phyloP scores from a whole-genome alignment of 2,888 invertebrate genomes.

The Penaeus monodon region DNA sequence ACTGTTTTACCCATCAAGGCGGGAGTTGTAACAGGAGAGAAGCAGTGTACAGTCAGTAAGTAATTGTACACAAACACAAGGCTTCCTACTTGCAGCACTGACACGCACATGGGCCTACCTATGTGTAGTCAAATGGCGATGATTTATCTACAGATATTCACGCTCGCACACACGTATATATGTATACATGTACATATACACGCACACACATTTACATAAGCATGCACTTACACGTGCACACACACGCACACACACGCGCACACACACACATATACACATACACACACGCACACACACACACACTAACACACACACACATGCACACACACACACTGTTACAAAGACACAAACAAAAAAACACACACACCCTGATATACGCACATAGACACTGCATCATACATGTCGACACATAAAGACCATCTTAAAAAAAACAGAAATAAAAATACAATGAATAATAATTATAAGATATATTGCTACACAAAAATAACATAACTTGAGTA shows the following conservation, averaged over 20 bases:
- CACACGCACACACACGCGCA: slow-evolving; percentile 4
- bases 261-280: not conserved
- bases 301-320: not conserved
- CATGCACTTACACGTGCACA: not conserved
- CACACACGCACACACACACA: slow-evolving; percentile 13
- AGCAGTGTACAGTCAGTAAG: slow-evolving; percentile 70
- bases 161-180: slow-evolving; percentile 1
- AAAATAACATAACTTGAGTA: too few relatives aligned
- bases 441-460: too few relatives aligned
- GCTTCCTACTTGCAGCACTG: not conserved
- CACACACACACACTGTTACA: not conserved
- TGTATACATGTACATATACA: not conserved
- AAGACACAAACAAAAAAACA: not conserved
- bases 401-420: too few relatives aligned
- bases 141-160: not conserved
- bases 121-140: not conserved
- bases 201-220: slow-evolving; percentile 1
- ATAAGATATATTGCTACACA: too few relatives aligned
- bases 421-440: too few relatives aligned
- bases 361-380: not conserved
- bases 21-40: slow-evolving; percentile 68
- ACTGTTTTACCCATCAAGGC: slow-evolving; percentile 63
- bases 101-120: not conserved
- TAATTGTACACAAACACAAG: slow-evolving; percentile 21
- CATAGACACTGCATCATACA: too few relatives aligned